Evolutionary conservation across 2,888 invertebrate species (phyloP).

Genomic region (Cybosia mesomella): DNA sequence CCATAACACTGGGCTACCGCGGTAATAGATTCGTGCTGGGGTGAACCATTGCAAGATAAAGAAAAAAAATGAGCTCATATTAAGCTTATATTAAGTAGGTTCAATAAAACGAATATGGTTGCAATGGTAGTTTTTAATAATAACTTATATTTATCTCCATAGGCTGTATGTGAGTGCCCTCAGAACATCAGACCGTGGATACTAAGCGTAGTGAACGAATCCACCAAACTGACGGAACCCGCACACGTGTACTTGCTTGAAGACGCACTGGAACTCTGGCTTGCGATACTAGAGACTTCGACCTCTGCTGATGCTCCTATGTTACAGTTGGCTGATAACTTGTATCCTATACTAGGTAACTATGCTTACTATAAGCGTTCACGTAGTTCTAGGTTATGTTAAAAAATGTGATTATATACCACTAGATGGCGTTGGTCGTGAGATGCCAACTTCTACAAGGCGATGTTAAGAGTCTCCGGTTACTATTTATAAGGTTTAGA

Average conservation of each 20-base stretch:
- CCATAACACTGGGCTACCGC: no score
- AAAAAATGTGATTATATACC: no score
- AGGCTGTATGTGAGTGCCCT: slow-evolving; percentile 88
- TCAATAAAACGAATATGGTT: no score
- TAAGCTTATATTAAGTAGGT: no score
- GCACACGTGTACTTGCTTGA: slow-evolving; percentile 96
- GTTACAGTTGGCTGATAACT: slow-evolving; percentile 91
- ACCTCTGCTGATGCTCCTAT: slow-evolving; percentile 88
- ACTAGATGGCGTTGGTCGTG: no score
- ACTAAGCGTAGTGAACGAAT: slow-evolving; percentile 81
- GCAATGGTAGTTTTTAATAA: no score
- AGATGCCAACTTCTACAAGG: no score
- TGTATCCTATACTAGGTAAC: slow-evolving; percentile 91
- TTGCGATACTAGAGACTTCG: slow-evolving; percentile 91
- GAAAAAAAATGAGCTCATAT: no score
- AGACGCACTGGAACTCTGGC: slow-evolving; percentile 97
- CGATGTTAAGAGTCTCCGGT: no score
- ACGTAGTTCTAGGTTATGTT: background rate
- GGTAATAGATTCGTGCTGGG: no score
- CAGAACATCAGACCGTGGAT: slow-evolving; percentile 89
- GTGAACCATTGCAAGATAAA: no score
- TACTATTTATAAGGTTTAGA: no score
- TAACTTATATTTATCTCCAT: slow-evolving; percentile 2
- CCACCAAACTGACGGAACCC: slow-evolving; percentile 92
- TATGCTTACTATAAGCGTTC: slow-evolving; percentile 23